Percentiles rank a stretch among this genome's conserved stretches.
phyloP scores from a whole-genome alignment of 2,797 vertebrate species.

The Tolypeutes matacus region DNA sequence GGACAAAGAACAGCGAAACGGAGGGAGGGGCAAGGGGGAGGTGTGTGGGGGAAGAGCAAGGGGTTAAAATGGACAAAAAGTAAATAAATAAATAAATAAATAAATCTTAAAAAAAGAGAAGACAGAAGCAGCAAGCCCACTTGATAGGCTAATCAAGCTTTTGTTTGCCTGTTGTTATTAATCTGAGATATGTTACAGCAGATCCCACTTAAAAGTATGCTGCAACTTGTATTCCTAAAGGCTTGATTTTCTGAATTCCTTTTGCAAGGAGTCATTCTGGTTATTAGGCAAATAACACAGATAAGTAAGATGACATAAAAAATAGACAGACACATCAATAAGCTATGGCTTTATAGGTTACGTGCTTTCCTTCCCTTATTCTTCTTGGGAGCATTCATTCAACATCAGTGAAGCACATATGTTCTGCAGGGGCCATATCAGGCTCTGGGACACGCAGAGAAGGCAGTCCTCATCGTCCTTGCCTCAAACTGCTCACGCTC shows the following conservation, averaged over 20 bases:
- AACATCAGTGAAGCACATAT: rapidly evolving
- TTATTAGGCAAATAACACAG: not conserved
- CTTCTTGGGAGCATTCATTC: not conserved
- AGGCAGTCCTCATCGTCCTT: not conserved
- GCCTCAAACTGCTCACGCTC: not conserved
- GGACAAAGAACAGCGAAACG: no score
- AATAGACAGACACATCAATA: not conserved
- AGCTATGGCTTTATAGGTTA: not conserved
- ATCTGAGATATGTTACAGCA: not conserved
- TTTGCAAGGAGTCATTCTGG: not conserved
- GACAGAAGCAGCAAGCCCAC: no score
- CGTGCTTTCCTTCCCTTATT: not conserved
- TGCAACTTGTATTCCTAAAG: constrained; percentile 1
- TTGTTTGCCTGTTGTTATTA: not conserved
- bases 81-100: no score
- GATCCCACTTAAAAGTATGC: not conserved
- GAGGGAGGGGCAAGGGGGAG: no score
- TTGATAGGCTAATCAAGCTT: not conserved
- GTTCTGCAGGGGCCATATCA: not conserved
- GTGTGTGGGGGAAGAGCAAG: no score
- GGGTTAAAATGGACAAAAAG: no score
- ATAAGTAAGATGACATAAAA: constrained; percentile 9
- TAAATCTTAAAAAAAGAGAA: no score
- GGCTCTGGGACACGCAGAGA: not conserved
- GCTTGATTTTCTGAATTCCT: constrained; percentile 25